Conservation (phyloP, 1,140 invertebrate genomes). For the Drosophila albomicans region DNA sequence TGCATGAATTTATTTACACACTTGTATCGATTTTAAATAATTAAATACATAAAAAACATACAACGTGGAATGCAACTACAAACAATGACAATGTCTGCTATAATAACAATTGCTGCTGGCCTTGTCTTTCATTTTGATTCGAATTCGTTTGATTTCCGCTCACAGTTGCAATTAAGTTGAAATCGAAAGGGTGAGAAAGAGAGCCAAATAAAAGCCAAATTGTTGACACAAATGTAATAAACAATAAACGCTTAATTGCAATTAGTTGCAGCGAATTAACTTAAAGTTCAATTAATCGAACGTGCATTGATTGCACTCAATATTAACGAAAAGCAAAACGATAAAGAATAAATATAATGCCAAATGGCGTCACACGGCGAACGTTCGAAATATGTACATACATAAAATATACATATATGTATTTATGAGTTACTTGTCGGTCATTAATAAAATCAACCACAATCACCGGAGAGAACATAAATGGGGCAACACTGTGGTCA, state of each 20-base stretch:
- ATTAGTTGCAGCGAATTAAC: slow-evolving; percentile 49
- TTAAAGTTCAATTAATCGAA: slow-evolving; percentile 56
- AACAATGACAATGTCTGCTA: slow-evolving; percentile 47
- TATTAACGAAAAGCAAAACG: slow-evolving; percentile 2
- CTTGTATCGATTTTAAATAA: slow-evolving; percentile 68
- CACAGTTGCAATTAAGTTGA: slow-evolving; percentile 31
- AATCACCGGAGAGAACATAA: slow-evolving; percentile 38
- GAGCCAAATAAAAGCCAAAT: slow-evolving; percentile 46
- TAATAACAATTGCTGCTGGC: slow-evolving; percentile 46
- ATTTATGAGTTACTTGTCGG: slow-evolving; percentile 26
- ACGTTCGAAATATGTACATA: neutral
- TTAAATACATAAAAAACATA: neutral
- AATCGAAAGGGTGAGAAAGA: slow-evolving; percentile 16
- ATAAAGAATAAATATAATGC: neutral
- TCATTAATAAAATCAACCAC: slow-evolving; percentile 51
- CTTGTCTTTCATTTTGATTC: slow-evolving; percentile 33
- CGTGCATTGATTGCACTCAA: slow-evolving; percentile 55
- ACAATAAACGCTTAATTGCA: slow-evolving; percentile 63
- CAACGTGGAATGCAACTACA: slow-evolving; percentile 1
- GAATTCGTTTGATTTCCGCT: neutral
- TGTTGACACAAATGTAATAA: slow-evolving; percentile 20
- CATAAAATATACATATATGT: no score
- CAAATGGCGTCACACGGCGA: slow-evolving; percentile 12
- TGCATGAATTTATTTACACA: slow-evolving; percentile 69
- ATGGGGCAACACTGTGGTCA: slow-evolving; percentile 34